Base-by-base conservation (phyloP, 2,113 vertebrate species). In the Oenanthe melanoleuca region DNA sequence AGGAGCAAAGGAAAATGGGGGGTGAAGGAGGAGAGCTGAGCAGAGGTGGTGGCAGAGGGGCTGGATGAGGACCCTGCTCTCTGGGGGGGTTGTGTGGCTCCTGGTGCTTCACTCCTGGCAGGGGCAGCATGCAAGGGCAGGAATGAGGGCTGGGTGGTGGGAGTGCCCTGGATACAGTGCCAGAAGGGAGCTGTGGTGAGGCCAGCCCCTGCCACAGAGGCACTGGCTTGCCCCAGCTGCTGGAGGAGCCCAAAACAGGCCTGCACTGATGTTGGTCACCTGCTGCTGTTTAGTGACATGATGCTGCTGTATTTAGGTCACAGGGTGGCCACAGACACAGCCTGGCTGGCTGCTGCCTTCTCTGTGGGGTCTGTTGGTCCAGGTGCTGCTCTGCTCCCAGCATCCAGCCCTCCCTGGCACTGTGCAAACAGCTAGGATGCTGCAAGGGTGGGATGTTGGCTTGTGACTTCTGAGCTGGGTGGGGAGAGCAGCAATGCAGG, bases 51-150 rank as follows among this genome's bases (percentile, higher is more conserved):
- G 75, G 55, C 40, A 38, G 45, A 83, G 82, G 38, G 78, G 42
- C 80, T 87, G 86, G 40, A 3, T 80, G 50, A 72, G 71, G 82
- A 31, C 37, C 29, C 56, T 1, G 4, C 14, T 60, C n/a, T 0
- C 0, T 8, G 52, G 52, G 29, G 26, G 40, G 45, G 22, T 19
- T 52, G 19, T 10, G 7, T 26, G 3, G 70, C 61, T 52, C 34
- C 70, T 71, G 53, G 26, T 2, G 5, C 56, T 80, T 47, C 26
- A 3, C 11, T 73, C 37, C 44, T 3, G 3, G 50, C 3, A 8
- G 0, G 0, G 60, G 59, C 88, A 57, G 66, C 9, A 4, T 49
- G 80, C 4, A 0, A 13, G 60, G 59, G 26, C 2, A 8, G 53
- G 45, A 26, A 3, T 8, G 29, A 38, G 69, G 63, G 29, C 73